Evolutionary conservation across 2,888 invertebrate genomes (phyloP).

Genomic region (Hirtodrosophila confusa): DNA sequence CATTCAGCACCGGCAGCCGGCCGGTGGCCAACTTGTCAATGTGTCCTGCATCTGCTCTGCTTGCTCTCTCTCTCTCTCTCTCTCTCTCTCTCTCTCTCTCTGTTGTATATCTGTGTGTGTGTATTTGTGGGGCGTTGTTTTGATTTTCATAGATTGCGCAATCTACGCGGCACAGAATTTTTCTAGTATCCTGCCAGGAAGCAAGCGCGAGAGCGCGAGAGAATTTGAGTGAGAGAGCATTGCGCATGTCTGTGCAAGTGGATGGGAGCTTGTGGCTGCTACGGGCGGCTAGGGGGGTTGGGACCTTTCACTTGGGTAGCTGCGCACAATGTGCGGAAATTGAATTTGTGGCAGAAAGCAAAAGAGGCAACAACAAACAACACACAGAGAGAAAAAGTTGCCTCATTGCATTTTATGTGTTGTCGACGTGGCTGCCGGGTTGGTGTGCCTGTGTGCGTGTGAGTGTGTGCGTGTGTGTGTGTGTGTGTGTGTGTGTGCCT

Average conservation of each 20-base stretch:
- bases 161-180: constrained; percentile 53
- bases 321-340: constrained; percentile 80
- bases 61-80: not conserved
- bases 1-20: constrained; percentile 48
- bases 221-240: constrained; percentile 4
- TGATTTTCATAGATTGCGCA: constrained; percentile 78
- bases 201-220: constrained; percentile 20
- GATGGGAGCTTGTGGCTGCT: not conserved
- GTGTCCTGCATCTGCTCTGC: constrained; percentile 1
- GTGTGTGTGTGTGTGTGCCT: constrained; percentile 15
- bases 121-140: constrained; percentile 78
- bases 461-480: constrained; percentile 11
- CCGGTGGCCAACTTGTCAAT: constrained; percentile 67
- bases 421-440: constrained; percentile 53
- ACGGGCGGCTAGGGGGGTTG: constrained; percentile 11
- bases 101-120: constrained; percentile 19
- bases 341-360: constrained; percentile 73
- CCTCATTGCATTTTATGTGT: constrained; percentile 74
- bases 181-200: constrained; percentile 47
- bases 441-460: constrained; percentile 29
- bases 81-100: not conserved
- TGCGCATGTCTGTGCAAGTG: constrained; percentile 1
- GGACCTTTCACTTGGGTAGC: constrained; percentile 43
- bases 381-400: constrained; percentile 33
- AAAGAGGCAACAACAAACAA: constrained; percentile 18